Evolutionary conservation across 35 echinoderm and acorn worm genomes (phyloP), one percentile per base, ranked within the genome.

Genomic region (Stichopus chloronotus): DNA sequence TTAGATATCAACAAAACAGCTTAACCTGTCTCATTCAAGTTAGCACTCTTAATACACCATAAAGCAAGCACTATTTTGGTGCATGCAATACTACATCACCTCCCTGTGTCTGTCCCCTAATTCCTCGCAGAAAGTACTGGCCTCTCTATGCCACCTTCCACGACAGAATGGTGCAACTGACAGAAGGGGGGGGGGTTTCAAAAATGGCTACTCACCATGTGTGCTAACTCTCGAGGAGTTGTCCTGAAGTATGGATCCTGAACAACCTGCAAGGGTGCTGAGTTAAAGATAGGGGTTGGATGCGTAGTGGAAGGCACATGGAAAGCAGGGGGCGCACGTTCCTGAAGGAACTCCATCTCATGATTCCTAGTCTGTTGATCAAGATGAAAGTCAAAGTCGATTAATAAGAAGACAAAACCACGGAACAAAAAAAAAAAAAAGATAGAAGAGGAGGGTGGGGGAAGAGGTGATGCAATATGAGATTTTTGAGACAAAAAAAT

Each of bases 221-320:
- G 95, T 87, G 94, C 90, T 57, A 99, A 55, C 58, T 99, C 97
- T 83, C 91, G 43, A 43, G 94, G 88, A 9, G 96, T 60, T 61
- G 93, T 94, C 53, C 97, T 91, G 43, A 99, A 81, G 92, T 94
- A 87, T 11, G 95, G 84, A 22, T 96, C 95, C 43, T 93, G 95
- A 23, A 99, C 76, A 25, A 99, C 90, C 69, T 96, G 95, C 56
- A 99, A 94, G n/a, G 94, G 95, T 19, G 84, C 92, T 72, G 94
- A 99, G 23, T 92, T 92, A 72, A 99, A 94, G 63, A 93, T 63
- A 57, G 95, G 95, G 85, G 94, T 96, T 43, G 92, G 97, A 90
- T 99, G 97, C 63, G 92, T 95, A 89, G 94, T 81, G 91, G 97
- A 96, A 99, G 94, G 97, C 95, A 99, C 97, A 92, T 99, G 97